Evolutionary conservation across 2,797 vertebrate genomes (phyloP), one percentile per base, ranked within the genome.

Genomic region (Parauchenoglanis ngamensis): DNA sequence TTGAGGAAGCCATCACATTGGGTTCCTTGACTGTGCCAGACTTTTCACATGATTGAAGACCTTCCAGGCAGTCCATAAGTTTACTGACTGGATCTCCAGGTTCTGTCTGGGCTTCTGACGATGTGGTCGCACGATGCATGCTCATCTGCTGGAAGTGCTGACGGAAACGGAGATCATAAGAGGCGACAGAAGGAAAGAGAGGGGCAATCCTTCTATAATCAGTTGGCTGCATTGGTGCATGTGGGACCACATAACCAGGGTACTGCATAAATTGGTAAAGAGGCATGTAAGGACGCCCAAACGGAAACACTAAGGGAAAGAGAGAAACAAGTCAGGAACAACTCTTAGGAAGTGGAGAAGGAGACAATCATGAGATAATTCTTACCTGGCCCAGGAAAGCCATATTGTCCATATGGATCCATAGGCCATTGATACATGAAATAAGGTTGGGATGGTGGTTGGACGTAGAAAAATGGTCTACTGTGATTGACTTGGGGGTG

Each of bases 391-490:
- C 87, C 88, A 46, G 90, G 90, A 35, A 89, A 90, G 52, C 90
- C 87, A 87, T 92, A 93, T 12, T 91, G 93, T 78, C 90, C 87
- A 87, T 91, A 92, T 13, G 90, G 91, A 84, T 88, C 92, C 89
- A 92, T 90, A 61, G 92, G 92, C 93, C 93, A 94, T 1, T 91
- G 93, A 84, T 91, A 92, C 87, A 92, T 91, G 56, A 90, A 92
- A 88, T 89, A 92, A 57, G 92, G 91, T 77, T 93, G 92, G 90
- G 91, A 90, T 28, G 92, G 91, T 88, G 92, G 93, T 73, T 92
- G 93, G 89, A 93, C 92, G 88, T 91, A 93, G 91, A 93, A 93
- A 92, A 92, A 93, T 7, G 93, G 93, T 89, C 93, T 91, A 15
- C 89, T 92, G 93, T 93, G 92, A 88, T 92, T 91, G 77, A 88